Percentiles rank a stretch among this genome's conserved stretches.
phyloP scores from a whole-genome alignment of 2,113 vertebrate genomes.

The Gymnocephalus cernua region DNA sequence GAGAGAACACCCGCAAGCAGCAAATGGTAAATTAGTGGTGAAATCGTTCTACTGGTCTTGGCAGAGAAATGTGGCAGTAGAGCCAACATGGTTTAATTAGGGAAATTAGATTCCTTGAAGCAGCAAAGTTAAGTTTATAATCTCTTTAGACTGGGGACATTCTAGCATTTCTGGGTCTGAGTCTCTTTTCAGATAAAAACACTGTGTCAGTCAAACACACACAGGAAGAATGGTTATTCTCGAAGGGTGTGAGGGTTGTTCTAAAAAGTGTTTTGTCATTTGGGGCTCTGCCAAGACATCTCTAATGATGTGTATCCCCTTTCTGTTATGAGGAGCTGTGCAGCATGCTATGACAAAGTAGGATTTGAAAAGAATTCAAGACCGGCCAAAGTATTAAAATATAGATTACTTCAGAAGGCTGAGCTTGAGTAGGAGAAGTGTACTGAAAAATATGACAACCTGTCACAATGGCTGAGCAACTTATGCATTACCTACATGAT shows the following conservation, averaged over 20 bases:
- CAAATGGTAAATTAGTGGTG: constrained; percentile 76
- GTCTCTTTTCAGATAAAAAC: constrained; percentile 77
- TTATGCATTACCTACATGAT: constrained; percentile 54
- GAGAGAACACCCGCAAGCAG: constrained; percentile 63
- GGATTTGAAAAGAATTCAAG: constrained; percentile 62
- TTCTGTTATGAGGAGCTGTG: constrained; percentile 52
- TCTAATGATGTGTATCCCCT: constrained; percentile 68
- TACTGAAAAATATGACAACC: constrained; percentile 55
- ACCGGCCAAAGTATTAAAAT: constrained; percentile 55
- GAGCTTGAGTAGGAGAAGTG: constrained; percentile 36
- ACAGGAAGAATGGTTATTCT: constrained; percentile 68
- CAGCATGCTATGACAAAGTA: constrained; percentile 62
- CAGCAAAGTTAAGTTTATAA: constrained; percentile 84
- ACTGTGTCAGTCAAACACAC: constrained; percentile 71
- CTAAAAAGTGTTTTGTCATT: constrained; percentile 70
- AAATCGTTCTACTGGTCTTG: constrained; percentile 77
- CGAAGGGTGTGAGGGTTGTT: constrained; percentile 62
- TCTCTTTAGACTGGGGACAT: constrained; percentile 80
- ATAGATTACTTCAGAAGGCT: constrained; percentile 54
- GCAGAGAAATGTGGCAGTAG: constrained; percentile 57
- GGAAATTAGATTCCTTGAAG: constrained; percentile 83
- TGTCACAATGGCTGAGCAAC: constrained; percentile 64
- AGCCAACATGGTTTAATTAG: constrained; percentile 82
- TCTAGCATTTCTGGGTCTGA: constrained; percentile 74
- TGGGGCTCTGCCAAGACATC: constrained; percentile 72